Conservation (phyloP, 1,140 invertebrate genomes). For the Tyrophagus putrescentiae region DNA sequence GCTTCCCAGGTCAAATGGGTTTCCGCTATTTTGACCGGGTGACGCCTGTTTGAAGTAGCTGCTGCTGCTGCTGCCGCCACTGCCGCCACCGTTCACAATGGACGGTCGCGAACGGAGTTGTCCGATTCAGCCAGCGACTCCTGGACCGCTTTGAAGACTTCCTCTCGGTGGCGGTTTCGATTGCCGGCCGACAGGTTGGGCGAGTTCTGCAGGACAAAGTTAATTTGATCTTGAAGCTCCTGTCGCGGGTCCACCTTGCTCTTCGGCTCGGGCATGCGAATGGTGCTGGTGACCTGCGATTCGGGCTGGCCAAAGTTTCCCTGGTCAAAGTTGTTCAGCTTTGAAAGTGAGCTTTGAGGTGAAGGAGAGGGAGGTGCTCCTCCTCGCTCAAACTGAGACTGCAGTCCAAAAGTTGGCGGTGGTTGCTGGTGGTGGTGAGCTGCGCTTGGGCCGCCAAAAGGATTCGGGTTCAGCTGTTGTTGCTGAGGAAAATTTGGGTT, state of each 20-base stretch:
- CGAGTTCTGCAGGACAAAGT: not conserved
- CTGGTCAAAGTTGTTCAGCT: no score
- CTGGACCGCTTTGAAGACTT: not conserved
- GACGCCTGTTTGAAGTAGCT: no score
- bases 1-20: no score
- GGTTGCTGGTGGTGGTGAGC: not conserved
- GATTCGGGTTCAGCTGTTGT: slow-evolving; percentile 8
- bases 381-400: not conserved
- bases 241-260: not conserved
- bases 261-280: not conserved
- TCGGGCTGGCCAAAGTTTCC: not conserved
- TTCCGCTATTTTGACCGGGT: no score
- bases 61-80: no score
- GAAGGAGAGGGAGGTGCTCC: no score
- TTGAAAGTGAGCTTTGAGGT: no score
- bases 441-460: no score
- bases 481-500: not conserved
- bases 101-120: no score
- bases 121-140: not conserved
- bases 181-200: not conserved
- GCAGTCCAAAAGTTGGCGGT: not conserved
- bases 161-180: not conserved
- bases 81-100: no score
- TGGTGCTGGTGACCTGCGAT: not conserved
- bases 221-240: slow-evolving; percentile 10